Percentiles rank a stretch among this genome's conserved stretches.
Conservation (phyloP, 2,797 vertebrate species). For the Yasuhikotakia modesta region DNA sequence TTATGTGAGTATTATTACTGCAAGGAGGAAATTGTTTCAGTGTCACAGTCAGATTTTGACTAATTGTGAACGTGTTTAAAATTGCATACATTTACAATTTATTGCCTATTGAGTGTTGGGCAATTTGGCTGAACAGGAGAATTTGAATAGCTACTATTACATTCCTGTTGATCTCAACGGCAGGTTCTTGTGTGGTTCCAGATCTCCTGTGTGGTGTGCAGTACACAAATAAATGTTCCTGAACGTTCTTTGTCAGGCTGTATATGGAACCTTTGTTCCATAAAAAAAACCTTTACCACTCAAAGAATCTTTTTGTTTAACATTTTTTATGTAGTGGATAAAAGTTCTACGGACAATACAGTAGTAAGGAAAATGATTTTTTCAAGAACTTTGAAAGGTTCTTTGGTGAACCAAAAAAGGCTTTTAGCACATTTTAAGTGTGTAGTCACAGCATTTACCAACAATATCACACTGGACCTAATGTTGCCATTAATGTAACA, state of each 20-base stretch:
- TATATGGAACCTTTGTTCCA: no score
- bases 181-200: no score
- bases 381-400: no score
- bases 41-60: neutral
- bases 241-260: no score
- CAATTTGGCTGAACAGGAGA: neutral
- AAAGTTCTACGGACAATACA: no score
- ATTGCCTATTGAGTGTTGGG: neutral
- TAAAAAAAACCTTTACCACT: no score
- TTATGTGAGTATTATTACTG: slow-evolving; percentile 16
- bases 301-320: no score
- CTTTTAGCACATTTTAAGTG: no score
- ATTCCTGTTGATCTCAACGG: neutral
- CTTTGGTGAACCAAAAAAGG: no score
- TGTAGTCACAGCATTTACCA: neutral
- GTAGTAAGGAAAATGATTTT: no score
- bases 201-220: neutral
- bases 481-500: no score
- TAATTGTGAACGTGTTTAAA: neutral
- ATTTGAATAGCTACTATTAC: neutral
- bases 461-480: neutral
- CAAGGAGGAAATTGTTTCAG: slow-evolving; percentile 14
- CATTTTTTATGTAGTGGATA: no score
- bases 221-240: neutral
- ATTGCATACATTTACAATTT: neutral